Conservation (phyloP, 1,140 invertebrate genomes). For the Zaprionus capensis region DNA sequence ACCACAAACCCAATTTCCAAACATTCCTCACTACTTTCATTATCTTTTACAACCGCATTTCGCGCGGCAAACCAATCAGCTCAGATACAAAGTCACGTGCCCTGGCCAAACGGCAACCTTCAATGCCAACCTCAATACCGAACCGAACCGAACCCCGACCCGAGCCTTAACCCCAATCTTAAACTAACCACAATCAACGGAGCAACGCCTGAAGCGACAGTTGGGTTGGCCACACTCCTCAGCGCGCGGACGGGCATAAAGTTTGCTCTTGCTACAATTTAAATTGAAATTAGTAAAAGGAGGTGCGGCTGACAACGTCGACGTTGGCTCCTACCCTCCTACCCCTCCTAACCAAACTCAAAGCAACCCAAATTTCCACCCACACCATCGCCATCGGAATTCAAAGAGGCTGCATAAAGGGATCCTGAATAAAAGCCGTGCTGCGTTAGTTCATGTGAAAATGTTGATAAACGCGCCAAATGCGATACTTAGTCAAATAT, state of each 20-base stretch:
- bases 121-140: neutral
- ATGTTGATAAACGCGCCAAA: conserved; percentile 46
- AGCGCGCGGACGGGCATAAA: conserved; percentile 21
- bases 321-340: no score
- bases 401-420: conserved; percentile 23
- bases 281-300: conserved; percentile 55
- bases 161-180: conserved; percentile 1
- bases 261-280: conserved; percentile 42
- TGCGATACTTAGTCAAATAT: conserved; percentile 40
- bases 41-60: conserved; percentile 9
- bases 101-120: conserved; percentile 1
- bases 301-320: neutral
- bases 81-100: neutral
- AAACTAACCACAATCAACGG: conserved; percentile 59
- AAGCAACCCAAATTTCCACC: neutral
- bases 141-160: neutral
- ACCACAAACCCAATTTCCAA: neutral
- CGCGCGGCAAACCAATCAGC: conserved; percentile 34
- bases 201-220: conserved; percentile 52
- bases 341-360: neutral
- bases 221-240: conserved; percentile 46
- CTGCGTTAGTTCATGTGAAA: conserved; percentile 43
- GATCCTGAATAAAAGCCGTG: conserved; percentile 21
- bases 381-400: neutral
- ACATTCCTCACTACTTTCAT: conserved; percentile 9